Conservation (phyloP, 2,797 vertebrate species). For the Danio tinwini region DNA sequence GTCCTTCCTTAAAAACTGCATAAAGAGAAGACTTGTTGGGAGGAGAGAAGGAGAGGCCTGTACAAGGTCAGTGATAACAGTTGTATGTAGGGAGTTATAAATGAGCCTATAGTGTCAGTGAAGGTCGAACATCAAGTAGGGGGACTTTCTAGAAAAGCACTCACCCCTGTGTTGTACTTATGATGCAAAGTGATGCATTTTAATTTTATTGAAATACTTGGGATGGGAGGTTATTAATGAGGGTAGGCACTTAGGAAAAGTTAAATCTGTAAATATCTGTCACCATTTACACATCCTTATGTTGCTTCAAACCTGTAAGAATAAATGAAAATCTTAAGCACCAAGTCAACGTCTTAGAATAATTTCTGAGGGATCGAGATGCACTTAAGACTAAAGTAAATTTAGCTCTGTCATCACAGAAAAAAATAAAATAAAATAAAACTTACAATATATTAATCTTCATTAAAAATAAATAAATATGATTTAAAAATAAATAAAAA, state of each 20-base stretch:
- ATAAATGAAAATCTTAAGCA: no score
- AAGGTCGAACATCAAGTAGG: not conserved
- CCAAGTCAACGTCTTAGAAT: no score
- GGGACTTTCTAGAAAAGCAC: not conserved
- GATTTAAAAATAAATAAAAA: no score
- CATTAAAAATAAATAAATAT: no score
- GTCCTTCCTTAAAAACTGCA: slow-evolving; percentile 19
- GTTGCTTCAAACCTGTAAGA: no score
- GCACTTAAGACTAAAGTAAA: no score
- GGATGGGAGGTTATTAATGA: not conserved
- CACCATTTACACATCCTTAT: no score
- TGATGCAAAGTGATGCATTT: not conserved
- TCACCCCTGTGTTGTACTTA: not conserved
- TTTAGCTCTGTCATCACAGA: no score
- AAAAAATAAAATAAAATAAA: no score
- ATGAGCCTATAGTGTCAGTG: not conserved
- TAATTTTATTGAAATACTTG: not conserved
- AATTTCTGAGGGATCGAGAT: no score
- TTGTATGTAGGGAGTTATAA: not conserved
- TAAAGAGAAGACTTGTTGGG: slow-evolving; percentile 28
- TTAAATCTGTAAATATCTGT: no score
- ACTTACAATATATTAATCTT: no score
- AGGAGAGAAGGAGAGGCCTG: slow-evolving; percentile 9
- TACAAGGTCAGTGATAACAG: slow-evolving; percentile 54
- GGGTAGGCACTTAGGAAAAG: not conserved